Evolutionary conservation across 1,140 invertebrate genomes (phyloP), one percentile per base, ranked within the genome.

Genomic region (Pteromalus puparum): DNA sequence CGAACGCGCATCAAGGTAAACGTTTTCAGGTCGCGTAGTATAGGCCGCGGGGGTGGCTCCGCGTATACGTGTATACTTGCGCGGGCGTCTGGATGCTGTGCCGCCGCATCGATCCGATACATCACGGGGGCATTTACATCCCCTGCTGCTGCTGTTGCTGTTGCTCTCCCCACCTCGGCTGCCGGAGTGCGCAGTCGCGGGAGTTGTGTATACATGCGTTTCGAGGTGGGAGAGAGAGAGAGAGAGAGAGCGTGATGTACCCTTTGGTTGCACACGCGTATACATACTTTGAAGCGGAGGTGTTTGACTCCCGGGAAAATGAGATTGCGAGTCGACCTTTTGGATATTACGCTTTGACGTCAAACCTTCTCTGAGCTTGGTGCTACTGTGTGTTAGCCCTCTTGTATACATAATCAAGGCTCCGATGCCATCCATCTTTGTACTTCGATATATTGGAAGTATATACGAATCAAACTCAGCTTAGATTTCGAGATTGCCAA

Each of bases 11-110:
- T 80, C 75, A 80, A 74, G 91, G 89, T 90, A 88, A 90, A 92
- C 91, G 92, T 93, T 93, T 93, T 93, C 90, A 92, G 92, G 90
- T 92, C 90, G 92, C 89, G 91, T 92, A 92, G 92, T 92, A 91
- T 89, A 88, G 86, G 88, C 87, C 87, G 89, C 90, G 87, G 38
- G 46, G 75, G 28, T n/a, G 53, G 53, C 53, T 53, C 18, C 48
- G 10, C 53, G 21, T 61, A 61, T 61, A 48, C 6, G 10, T 5
- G 21, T 68, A 68, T 68, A 68, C n/a, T n/a, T n/a, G n/a, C n/a
- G n/a, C 38, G 74, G 9, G 18, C 89, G 90, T 92, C 91, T 92
- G 91, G 92, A 91, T 92, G 92, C 91, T 92, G 91, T n/a, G 67
- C 28, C 42, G 67, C 28, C 26, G 92, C 92, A 93, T 93, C 92